phyloP scores from a whole-genome alignment of 2,113 vertebrate genomes.

The Vombatus ursinus region DNA sequence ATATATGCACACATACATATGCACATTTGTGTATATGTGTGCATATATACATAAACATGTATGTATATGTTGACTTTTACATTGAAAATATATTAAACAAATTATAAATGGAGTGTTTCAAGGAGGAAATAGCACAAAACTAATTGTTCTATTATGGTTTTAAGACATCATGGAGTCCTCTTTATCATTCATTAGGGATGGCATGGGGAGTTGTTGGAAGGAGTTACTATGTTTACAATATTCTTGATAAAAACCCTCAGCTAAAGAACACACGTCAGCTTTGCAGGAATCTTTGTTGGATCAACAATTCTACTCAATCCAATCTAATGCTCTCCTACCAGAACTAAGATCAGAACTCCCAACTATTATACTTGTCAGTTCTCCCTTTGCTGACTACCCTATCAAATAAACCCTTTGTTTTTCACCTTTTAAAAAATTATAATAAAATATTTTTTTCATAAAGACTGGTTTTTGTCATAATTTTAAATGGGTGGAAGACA shows the following conservation, averaged over 20 bases:
- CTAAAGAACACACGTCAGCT: constrained; percentile 35
- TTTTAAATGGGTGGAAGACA: too few species aligned
- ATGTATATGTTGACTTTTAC: too few species aligned
- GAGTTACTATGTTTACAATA: too few species aligned
- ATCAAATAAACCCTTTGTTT: constrained; percentile 6
- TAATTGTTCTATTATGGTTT: constrained; percentile 20
- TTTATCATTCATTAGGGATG: constrained; percentile 19
- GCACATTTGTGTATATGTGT: too few species aligned
- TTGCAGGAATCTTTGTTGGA: not conserved
- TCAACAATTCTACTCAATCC: too few species aligned
- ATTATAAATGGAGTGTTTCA: constrained; percentile 30
- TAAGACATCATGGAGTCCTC: not conserved
- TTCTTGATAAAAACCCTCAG: constrained; percentile 19
- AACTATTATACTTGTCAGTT: not conserved
- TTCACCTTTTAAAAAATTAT: too few species aligned
- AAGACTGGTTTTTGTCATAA: too few species aligned
- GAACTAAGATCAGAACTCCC: not conserved
- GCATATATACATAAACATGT: too few species aligned
- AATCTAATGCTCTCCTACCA: constrained; percentile 42
- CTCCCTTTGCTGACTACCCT: not conserved
- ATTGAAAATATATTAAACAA: not conserved
- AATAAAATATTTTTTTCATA: too few species aligned
- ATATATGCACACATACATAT: too few species aligned
- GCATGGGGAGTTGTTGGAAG: not conserved
- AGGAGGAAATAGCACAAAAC: constrained; percentile 22